phyloP scores from a whole-genome alignment of 2,888 invertebrate genomes.

The Eledone cirrhosa region DNA sequence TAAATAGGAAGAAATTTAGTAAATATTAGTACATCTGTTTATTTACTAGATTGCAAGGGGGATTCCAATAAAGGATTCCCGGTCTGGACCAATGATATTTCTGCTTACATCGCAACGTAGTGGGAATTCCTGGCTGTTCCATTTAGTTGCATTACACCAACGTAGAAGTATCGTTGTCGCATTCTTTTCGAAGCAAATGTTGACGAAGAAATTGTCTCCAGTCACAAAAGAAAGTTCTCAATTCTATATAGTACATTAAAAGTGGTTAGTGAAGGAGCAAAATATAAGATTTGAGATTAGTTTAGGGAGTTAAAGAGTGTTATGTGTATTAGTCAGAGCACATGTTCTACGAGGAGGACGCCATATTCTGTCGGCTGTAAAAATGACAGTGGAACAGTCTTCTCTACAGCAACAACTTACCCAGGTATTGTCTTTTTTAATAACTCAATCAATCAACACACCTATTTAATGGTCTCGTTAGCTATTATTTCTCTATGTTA shows the following conservation, averaged over 20 bases:
- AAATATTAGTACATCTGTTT: no score
- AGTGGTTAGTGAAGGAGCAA: no score
- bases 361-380: constrained; percentile 35
- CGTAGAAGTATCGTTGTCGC: neutral
- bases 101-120: constrained; percentile 16
- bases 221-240: no score
- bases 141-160: neutral
- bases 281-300: no score
- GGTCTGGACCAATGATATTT: constrained; percentile 12
- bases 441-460: no score
- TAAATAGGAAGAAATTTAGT: no score
- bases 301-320: no score
- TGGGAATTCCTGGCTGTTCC: constrained; percentile 29
- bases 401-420: constrained; percentile 36
- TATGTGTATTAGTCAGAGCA: constrained; percentile 11
- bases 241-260: no score
- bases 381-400: constrained; percentile 43
- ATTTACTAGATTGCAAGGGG: neutral
- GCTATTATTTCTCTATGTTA: no score
- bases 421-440: constrained; percentile 33
- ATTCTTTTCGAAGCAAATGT: neutral
- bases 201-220: neutral
- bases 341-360: constrained; percentile 31
- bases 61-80: constrained; percentile 26
- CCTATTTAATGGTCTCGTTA: no score